Base-by-base conservation (phyloP, 53 echinoderm and acorn worm genomes). In the Glandiceps talaboti region DNA sequence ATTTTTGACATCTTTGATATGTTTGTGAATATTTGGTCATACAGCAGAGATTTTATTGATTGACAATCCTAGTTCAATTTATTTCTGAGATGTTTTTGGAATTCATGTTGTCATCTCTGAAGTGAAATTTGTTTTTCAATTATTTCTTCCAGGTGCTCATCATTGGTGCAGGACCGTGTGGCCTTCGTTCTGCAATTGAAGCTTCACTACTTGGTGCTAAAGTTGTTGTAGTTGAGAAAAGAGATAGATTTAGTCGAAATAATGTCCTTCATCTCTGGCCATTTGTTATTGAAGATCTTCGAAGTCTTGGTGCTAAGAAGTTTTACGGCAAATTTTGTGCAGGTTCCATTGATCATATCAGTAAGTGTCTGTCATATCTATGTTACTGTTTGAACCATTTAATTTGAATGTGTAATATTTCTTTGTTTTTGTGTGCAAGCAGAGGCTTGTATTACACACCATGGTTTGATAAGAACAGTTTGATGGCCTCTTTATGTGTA, bases 241-340 rank as follows among this genome's bases (percentile, higher is more conserved):
- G 97, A 27, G 80, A 82, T 74, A 90, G 91, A 76, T 93, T 93
- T 83, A 88, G 90, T 0, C 85, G 92, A 20, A 96, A 96, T 83
- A 96, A 96, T 30, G 97, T 96, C 28, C 97, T 96, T 64, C 92
- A 96, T 82, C 91, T 96, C 14, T 96, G 97, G 97, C 97, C 97
- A 28, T 96, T 90, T 78, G 88, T 96, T 28, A 96, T 96, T 80
- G 92, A 84, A 1, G 97, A 96, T 30, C 90, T 96, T 20, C 73
- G 87, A 30, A 90, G 81, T 73, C 91, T 96, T 0, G 97, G 97
- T 27, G 97, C 97, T 73, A 96, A 96, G 87, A 96, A 93, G 82
- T 93, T 96, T 82, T 96, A 90, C 82, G 92, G 92, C 0, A 96
- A 93, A 77, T 96, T 96, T 79, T 96, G 97, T 74, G 91, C 91